Conservation (phyloP, 2,113 vertebrate genomes). For the Podocnemis expansa region DNA sequence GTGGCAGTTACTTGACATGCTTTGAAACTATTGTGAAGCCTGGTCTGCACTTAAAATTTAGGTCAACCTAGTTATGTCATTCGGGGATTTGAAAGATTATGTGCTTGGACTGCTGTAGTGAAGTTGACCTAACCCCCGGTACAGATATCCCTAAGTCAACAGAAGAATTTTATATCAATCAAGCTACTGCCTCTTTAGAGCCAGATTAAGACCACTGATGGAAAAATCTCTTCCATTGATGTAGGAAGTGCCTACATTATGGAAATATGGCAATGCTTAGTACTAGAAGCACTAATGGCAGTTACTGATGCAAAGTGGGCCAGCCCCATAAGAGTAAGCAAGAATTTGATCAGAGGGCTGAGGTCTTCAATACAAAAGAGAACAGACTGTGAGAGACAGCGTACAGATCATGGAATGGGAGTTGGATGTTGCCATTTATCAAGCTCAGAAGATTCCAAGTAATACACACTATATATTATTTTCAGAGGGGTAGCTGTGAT, state of each 20-base stretch:
- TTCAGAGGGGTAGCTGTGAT: no score
- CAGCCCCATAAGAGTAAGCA: no score
- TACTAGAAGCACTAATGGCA: background rate
- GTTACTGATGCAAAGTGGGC: no score
- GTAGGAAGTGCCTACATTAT: background rate
- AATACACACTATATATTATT: no score
- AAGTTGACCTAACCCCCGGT: background rate
- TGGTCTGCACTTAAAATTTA: background rate
- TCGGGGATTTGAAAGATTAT: background rate
- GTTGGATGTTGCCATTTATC: no score
- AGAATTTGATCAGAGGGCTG: no score
- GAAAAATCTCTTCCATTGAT: background rate
- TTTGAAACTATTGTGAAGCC: background rate
- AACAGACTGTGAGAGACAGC: no score
- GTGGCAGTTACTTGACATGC: background rate
- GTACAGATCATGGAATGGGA: no score
- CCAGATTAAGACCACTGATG: background rate
- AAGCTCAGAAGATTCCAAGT: no score
- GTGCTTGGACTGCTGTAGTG: background rate
- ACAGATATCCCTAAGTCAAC: background rate
- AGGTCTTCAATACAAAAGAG: no score
- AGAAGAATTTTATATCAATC: background rate
- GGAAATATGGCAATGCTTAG: background rate
- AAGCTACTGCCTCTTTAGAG: background rate
- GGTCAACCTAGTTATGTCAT: background rate